Evolutionary conservation across 2,888 invertebrate genomes (phyloP), one percentile per base, ranked within the genome.

Genomic region (Dyspetes luteomarginatus): DNA sequence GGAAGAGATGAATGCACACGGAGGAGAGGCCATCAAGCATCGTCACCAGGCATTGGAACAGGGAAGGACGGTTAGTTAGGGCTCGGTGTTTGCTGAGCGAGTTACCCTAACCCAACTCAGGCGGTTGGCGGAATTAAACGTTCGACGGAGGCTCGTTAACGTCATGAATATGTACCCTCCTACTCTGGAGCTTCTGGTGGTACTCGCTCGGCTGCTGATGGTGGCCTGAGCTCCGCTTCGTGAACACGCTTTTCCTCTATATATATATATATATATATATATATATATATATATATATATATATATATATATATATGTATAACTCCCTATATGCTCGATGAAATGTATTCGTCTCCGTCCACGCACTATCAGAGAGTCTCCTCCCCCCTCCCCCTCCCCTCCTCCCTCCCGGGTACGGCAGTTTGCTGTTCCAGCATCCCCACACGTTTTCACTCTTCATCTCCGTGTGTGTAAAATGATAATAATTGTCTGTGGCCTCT

Each of bases 131-230:
- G 92, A 92, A 92, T 92, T 92, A 92, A 92, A 92, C 92, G 92
- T 91, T 91, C 91, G 90, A 88, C 91, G 90, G 90, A 89, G 91
- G 91, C 92, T 92, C 92, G 92, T 92, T 92, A 92, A 92, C 91
- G 91, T 92, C 92, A 92, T 92, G 92, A 92, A 92, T 92, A 91
- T 92, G 92, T 92, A 92, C 92, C 91, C 92, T 91, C 89, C 90
- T 89, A 88, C 90, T 89, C 88, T 87, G 87, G 85, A 56, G 67
- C 62, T 69, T 71, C 45, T 50, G 65, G 60, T 43, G 28, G 58
- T 48, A 62, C 56, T 52, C 48, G 56, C 41, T 52, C 45, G 15
- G 17, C 45, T 22, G 43, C 30, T 30, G 50, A n/a, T 24, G 15
- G 30, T 17, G 41, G 60, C 55, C 55, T 55, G 65, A 56, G 36